Conservation (phyloP, 2,888 invertebrate species). For the Athetis lepigone region DNA sequence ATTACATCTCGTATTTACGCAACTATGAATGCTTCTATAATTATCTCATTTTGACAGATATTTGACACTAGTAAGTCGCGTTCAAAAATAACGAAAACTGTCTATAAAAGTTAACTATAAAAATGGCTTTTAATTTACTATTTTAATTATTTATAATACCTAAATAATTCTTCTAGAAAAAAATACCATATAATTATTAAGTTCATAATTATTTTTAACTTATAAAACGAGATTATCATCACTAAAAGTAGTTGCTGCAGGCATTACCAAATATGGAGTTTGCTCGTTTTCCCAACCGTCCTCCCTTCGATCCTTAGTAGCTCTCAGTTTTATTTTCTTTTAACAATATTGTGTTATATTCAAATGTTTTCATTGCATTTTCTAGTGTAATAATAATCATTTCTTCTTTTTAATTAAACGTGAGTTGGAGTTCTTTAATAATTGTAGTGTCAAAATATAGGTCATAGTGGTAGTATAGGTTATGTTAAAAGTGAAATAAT, state of each 20-base stretch:
- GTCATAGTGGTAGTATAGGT: constrained; percentile 87
- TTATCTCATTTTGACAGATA: constrained; percentile 65
- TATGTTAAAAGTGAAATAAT: constrained; percentile 86
- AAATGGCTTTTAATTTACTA: constrained; percentile 35
- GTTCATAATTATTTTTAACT: constrained; percentile 46
- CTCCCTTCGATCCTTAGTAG: constrained; percentile 90
- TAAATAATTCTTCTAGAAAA: constrained; percentile 47
- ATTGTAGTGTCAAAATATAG: constrained; percentile 88
- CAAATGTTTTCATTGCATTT: constrained; percentile 89
- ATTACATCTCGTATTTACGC: too few species aligned
- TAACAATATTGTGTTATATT: constrained; percentile 78
- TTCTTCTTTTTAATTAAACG: constrained; percentile 82
- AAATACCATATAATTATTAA: constrained; percentile 3
- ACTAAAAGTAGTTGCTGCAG: constrained; percentile 86
- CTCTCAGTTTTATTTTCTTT: constrained; percentile 88
- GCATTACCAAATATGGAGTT: constrained; percentile 93
- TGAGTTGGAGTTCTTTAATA: constrained; percentile 80
- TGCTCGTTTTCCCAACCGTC: constrained; percentile 91
- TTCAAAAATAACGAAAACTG: constrained; percentile 73
- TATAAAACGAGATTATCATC: constrained; percentile 73
- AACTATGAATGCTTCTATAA: constrained; percentile 66
- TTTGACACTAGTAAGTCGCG: constrained; percentile 68
- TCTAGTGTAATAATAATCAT: constrained; percentile 82
- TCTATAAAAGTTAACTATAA: constrained; percentile 59
- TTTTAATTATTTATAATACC: constrained; percentile 47